phyloP scores from a whole-genome alignment of 1,140 invertebrate species.

The Amyelois transitella region DNA sequence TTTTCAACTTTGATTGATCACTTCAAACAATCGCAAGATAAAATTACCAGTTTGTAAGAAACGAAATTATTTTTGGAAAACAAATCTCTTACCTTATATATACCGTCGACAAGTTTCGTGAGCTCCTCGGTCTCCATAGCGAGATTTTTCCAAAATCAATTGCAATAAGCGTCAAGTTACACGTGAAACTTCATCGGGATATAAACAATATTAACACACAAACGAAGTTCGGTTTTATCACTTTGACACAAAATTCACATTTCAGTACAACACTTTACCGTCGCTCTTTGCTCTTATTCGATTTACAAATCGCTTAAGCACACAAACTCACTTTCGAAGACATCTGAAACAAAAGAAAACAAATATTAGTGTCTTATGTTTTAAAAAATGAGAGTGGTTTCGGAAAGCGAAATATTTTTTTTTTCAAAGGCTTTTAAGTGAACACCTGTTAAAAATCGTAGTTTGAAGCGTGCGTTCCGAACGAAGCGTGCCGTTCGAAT shows the following conservation, averaged over 20 bases:
- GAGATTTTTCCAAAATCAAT: conserved; percentile 38
- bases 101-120: conserved; percentile 90
- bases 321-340: conserved; percentile 41
- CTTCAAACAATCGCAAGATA: neutral
- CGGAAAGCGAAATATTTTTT: neutral
- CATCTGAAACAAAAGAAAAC: conserved; percentile 65
- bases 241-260: conserved; percentile 65
- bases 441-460: conserved; percentile 8
- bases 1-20: neutral
- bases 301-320: conserved; percentile 38
- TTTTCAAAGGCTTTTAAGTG: neutral
- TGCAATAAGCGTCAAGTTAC: conserved; percentile 40
- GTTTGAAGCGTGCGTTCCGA: conserved; percentile 37
- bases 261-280: conserved; percentile 42
- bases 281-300: conserved; percentile 25
- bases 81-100: conserved; percentile 84
- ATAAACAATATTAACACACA: conserved; percentile 38
- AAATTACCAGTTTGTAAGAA: neutral
- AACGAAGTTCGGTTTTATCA: conserved; percentile 54
- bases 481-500: conserved; percentile 38
- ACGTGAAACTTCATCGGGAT: conserved; percentile 61
- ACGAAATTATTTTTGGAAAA: neutral
- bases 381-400: conserved; percentile 7
- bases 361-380: conserved; percentile 15
- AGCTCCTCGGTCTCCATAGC: conserved; percentile 91